These are phyloP conservation scores for Petrocephalus microphthalmus DNA, from an alignment of 2,113 vertebrate genomes.

Conservation along the genomic window DNA sequence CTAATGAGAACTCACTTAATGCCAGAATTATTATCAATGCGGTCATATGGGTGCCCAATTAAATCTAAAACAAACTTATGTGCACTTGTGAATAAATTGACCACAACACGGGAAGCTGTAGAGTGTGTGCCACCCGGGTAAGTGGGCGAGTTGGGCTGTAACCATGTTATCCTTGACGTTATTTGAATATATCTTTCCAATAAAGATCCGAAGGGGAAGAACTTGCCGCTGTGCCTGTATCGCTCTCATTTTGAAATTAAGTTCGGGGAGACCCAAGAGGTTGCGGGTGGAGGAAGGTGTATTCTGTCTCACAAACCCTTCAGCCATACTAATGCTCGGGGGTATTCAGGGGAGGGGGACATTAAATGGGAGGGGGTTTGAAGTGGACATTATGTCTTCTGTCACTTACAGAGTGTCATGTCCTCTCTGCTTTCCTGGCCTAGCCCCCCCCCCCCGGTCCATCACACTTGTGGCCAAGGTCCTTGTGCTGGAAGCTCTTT, in stretches of 20 bases:
- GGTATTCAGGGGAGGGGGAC: neutral
- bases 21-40: slow-evolving; percentile 42
- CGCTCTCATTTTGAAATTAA: slow-evolving; percentile 11
- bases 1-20: slow-evolving; percentile 48
- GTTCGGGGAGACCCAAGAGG: neutral
- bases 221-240: neutral
- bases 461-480: neutral
- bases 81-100: slow-evolving; percentile 51
- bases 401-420: neutral
- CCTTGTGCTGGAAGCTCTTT: neutral
- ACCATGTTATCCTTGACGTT: slow-evolving; percentile 37
- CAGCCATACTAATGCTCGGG: neutral
- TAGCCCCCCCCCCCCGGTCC: neutral
- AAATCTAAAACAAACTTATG: slow-evolving; percentile 58
- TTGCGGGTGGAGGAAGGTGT: neutral
- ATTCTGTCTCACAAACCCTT: neutral
- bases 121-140: slow-evolving; percentile 42
- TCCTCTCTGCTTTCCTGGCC: neutral
- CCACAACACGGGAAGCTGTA: slow-evolving; percentile 41
- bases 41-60: slow-evolving; percentile 50
- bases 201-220: neutral
- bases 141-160: slow-evolving; percentile 12
- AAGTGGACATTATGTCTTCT: neutral
- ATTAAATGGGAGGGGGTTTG: neutral
- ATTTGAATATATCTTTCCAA: slow-evolving; percentile 48